Evolutionary conservation across 2,888 invertebrate species (phyloP).

Genomic region (Malthinus seriepunctatus): DNA sequence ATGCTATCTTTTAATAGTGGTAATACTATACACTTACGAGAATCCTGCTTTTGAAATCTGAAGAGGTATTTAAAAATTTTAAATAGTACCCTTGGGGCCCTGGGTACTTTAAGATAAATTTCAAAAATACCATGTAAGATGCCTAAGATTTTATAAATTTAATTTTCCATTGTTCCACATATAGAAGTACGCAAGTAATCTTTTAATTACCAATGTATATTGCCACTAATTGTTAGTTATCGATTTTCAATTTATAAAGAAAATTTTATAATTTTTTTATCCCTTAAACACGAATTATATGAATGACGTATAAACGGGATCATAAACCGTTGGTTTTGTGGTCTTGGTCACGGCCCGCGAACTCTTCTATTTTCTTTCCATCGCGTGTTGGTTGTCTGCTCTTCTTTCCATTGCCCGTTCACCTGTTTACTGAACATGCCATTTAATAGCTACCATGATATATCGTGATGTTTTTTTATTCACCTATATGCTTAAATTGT

Average conservation of each 20-base stretch:
- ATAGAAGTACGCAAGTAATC: conserved; percentile 1
- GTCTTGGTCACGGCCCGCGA: conserved; percentile 36
- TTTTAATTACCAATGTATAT: not conserved
- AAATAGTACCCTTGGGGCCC: too few relatives aligned
- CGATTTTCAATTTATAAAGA: not conserved
- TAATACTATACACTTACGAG: too few relatives aligned
- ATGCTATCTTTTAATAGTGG: too few relatives aligned
- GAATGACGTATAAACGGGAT: conserved; percentile 25
- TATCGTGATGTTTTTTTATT: conserved; percentile 36
- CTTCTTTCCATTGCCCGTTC: conserved; percentile 33
- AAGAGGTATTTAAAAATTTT: too few relatives aligned
- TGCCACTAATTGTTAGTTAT: conserved; percentile 3
- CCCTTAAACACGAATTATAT: too few relatives aligned
- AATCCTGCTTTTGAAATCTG: too few relatives aligned
- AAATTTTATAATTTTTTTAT: too few relatives aligned
- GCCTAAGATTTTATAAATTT: conserved; percentile 1
- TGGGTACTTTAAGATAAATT: too few relatives aligned
- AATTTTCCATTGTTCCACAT: conserved; percentile 17
- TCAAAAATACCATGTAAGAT: not conserved
- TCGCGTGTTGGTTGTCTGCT: conserved; percentile 38
- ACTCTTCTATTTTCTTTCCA: conserved; percentile 26
- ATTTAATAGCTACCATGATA: conserved; percentile 37
- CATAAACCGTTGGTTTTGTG: conserved; percentile 36
- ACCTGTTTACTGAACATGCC: conserved; percentile 35
- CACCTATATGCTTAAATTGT: conserved; percentile 32